These are phyloP conservation scores for Catocala fraxini DNA, from an alignment of 2,888 invertebrate genomes.

Conservation along the genomic window DNA sequence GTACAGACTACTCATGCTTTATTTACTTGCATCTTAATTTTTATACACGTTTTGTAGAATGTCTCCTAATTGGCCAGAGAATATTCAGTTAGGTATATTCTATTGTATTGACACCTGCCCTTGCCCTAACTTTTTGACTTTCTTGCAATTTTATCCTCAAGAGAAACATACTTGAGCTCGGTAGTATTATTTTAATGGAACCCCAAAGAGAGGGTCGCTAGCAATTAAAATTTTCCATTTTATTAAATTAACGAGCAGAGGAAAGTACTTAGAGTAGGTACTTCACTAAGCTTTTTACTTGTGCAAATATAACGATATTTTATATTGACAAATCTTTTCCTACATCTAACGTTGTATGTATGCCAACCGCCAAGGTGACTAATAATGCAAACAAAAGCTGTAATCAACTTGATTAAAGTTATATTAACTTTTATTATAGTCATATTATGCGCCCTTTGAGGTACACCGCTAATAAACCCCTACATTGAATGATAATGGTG, in stretches of 20 bases:
- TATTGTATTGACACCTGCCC: slow-evolving; percentile 25
- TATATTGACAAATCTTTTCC: slow-evolving; percentile 31
- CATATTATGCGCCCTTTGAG: too few relatives aligned
- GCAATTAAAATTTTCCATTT: slow-evolving; percentile 75
- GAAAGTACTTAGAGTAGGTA: slow-evolving; percentile 54
- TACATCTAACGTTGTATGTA: slow-evolving; percentile 7
- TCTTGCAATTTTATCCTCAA: slow-evolving; percentile 55
- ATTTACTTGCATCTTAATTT: too few relatives aligned
- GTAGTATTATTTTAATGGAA: slow-evolving; percentile 67
- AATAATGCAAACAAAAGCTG: background rate
- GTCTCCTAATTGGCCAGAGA: background rate
- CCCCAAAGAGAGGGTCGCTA: slow-evolving; percentile 56
- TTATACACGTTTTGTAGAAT: background rate
- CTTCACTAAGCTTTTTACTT: slow-evolving; percentile 53
- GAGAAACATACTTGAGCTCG: slow-evolving; percentile 58
- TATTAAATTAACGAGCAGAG: slow-evolving; percentile 70
- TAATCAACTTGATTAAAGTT: too few relatives aligned
- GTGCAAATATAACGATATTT: slow-evolving; percentile 39
- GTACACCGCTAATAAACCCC: too few relatives aligned
- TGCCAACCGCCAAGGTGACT: background rate
- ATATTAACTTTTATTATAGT: too few relatives aligned
- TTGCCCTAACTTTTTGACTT: slow-evolving; percentile 47
- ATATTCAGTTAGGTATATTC: too few relatives aligned
- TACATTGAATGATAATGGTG: too few relatives aligned
- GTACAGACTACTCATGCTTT: too few relatives aligned